A percentile compares a stretch with the other conserved stretches of the same genome.
phyloP scores from a whole-genome alignment of 2,113 vertebrate genomes.

The Bungarus multicinctus region DNA sequence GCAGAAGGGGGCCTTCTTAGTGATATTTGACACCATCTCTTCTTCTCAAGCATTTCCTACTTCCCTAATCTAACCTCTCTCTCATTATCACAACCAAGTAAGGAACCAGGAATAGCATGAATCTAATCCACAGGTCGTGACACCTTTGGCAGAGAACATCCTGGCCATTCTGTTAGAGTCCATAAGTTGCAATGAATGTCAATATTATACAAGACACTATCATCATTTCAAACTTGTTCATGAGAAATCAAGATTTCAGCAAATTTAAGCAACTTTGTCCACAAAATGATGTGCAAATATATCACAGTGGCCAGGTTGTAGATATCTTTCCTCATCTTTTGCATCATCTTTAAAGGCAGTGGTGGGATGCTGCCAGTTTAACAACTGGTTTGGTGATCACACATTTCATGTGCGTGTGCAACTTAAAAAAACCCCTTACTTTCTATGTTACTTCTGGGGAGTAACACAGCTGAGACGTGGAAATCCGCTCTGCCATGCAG shows the following conservation, averaged over 20 bases:
- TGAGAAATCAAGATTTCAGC: not conserved
- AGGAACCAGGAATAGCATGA: not conserved
- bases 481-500: no score
- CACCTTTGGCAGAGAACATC: not conserved
- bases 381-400: no score
- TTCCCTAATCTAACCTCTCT: not conserved
- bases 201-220: not conserved
- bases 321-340: not conserved
- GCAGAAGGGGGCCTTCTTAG: not conserved
- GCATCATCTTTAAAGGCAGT: not conserved
- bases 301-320: not conserved
- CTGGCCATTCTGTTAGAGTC: not conserved
- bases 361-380: no score
- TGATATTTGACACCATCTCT: not conserved
- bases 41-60: not conserved
- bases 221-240: not conserved
- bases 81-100: not conserved
- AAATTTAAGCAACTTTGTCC: not conserved
- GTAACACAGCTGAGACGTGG: no score
- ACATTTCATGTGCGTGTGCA: accelerated
- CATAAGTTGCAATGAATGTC: not conserved
- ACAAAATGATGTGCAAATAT: not conserved
- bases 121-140: not conserved
- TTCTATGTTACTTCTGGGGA: no score
- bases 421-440: no score